Percentiles rank a stretch among this genome's conserved stretches.
Evolutionary conservation across 2,888 invertebrate species (phyloP).

Genomic region (Conistra vaccinii): DNA sequence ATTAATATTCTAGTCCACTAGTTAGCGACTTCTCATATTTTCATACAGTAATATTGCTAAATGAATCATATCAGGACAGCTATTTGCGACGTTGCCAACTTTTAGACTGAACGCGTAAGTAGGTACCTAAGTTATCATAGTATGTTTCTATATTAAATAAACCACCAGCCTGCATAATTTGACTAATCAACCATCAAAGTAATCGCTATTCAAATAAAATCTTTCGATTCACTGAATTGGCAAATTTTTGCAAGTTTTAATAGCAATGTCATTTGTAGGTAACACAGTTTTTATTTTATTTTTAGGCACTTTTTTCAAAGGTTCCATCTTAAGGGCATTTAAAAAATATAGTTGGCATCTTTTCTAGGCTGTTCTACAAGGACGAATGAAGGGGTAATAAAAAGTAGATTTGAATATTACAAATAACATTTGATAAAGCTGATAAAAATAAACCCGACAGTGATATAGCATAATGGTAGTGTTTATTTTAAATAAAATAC

Average conservation of each 20-base stretch:
- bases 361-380: neutral
- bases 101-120: too few relatives aligned
- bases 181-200: slow-evolving; percentile 6
- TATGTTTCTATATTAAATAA: slow-evolving; percentile 4
- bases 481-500: neutral
- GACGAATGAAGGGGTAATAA: neutral
- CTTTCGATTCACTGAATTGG: slow-evolving; percentile 27
- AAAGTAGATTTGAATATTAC: neutral
- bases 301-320: neutral
- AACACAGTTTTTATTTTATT: slow-evolving; percentile 2
- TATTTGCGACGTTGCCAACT: too few relatives aligned
- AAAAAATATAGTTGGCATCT: neutral
- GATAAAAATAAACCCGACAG: neutral
- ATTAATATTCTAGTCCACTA: too few relatives aligned
- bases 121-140: neutral
- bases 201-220: slow-evolving; percentile 22
- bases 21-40: too few relatives aligned
- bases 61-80: too few relatives aligned
- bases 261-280: slow-evolving; percentile 16
- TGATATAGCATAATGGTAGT: neutral
- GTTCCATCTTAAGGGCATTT: neutral
- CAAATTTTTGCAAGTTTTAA: slow-evolving; percentile 5
- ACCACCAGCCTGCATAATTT: neutral
- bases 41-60: too few relatives aligned
- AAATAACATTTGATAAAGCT: neutral